These are phyloP conservation scores for Peromyscus eremicus DNA, from an alignment of 2,797 vertebrate genomes.

Conservation along the genomic window DNA sequence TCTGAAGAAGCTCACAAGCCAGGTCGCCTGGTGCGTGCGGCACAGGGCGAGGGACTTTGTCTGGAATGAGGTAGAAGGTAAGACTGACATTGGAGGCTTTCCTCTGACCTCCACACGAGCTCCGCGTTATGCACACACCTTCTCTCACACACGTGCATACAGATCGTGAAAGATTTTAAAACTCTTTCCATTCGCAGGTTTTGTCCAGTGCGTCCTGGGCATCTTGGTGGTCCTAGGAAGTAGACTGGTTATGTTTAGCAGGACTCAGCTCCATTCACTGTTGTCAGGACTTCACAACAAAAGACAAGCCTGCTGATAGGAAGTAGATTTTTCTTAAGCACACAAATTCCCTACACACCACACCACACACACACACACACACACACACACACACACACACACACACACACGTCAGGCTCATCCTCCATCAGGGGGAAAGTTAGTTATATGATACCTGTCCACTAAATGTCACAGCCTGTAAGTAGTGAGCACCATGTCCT, in stretches of 20 bases:
- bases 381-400: background rate
- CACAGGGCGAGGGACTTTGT: background rate
- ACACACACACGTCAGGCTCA: background rate
- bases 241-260: background rate
- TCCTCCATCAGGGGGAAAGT: background rate
- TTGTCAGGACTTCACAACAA: background rate
- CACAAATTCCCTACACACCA: background rate
- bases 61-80: background rate
- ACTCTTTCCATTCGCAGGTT: background rate
- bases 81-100: too few species aligned
- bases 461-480: background rate
- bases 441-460: background rate
- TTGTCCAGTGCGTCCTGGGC: background rate
- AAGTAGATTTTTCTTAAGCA: slow-evolving; percentile 19
- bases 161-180: background rate
- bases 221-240: slow-evolving; percentile 11
- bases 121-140: background rate
- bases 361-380: background rate
- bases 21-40: background rate
- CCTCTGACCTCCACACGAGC: background rate
- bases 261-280: background rate
- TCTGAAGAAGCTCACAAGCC: background rate
- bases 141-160: background rate
- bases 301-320: background rate
- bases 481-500: background rate